A percentile compares a stretch with the other conserved stretches of the same genome.
These are phyloP conservation scores for Philaenus spumarius DNA, from an alignment of 1,140 invertebrate species.

Conservation along the genomic window DNA sequence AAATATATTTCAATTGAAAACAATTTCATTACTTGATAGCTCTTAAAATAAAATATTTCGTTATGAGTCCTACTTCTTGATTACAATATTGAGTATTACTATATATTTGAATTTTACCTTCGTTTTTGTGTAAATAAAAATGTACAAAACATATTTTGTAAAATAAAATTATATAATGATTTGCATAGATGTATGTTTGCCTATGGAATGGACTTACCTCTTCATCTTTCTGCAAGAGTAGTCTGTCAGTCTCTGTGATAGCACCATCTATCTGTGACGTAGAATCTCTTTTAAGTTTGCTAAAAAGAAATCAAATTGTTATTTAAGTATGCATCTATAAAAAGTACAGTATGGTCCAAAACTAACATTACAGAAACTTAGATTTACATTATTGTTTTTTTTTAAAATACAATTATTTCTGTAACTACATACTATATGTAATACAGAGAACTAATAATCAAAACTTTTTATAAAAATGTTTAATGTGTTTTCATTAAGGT, in stretches of 20 bases:
- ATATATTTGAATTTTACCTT: too few species aligned
- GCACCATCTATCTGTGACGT: slow-evolving; percentile 61
- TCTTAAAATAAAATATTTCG: neutral
- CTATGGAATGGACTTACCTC: slow-evolving; percentile 54
- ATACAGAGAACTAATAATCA: neutral
- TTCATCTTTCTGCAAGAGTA: slow-evolving; percentile 87
- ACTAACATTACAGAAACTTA: slow-evolving; percentile 18
- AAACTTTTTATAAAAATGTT: too few species aligned
- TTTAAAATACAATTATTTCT: neutral
- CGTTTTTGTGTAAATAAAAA: too few species aligned
- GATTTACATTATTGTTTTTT: neutral
- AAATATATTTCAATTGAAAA: neutral
- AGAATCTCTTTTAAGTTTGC: slow-evolving; percentile 82
- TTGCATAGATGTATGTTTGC: neutral
- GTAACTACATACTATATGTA: neutral
- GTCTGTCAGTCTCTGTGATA: slow-evolving; percentile 75
- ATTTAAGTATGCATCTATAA: too few species aligned
- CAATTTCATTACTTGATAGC: neutral
- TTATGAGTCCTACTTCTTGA: too few species aligned
- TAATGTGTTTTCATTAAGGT: too few species aligned
- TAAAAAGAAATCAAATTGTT: too few species aligned
- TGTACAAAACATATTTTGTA: neutral
- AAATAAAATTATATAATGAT: neutral
- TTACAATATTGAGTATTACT: too few species aligned
- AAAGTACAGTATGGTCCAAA: too few species aligned